These are phyloP conservation scores for Hypselothyrea guttata DNA, from an alignment of 2,888 invertebrate genomes.

Conservation along the genomic window DNA sequence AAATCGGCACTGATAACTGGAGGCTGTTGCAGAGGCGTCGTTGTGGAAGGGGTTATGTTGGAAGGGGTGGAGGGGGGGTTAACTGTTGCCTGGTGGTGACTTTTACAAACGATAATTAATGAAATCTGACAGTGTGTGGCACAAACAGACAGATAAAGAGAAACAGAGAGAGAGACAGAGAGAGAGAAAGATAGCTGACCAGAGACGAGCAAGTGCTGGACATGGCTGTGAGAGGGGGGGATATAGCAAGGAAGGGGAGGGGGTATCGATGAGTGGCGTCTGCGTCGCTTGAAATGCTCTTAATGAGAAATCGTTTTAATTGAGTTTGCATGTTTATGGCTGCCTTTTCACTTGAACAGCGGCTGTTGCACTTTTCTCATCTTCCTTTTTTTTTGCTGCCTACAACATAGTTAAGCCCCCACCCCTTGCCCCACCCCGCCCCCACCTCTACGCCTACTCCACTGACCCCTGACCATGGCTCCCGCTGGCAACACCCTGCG, in stretches of 20 bases:
- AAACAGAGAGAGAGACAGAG: neutral
- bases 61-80: neutral
- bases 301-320: slow-evolving; percentile 78
- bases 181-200: neutral
- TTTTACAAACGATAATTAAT: slow-evolving; percentile 76
- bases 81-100: slow-evolving; percentile 61
- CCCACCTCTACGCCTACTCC: neutral
- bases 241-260: neutral
- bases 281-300: slow-evolving; percentile 57
- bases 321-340: slow-evolving; percentile 79
- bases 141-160: neutral
- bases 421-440: neutral
- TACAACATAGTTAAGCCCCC: neutral
- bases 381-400: neutral
- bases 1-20: too few species aligned
- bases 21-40: slow-evolving; percentile 2
- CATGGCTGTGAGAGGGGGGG: neutral
- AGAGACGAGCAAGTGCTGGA: neutral
- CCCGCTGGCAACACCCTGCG: neutral
- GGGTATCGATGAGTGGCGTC: slow-evolving; percentile 62
- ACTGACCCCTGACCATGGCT: neutral
- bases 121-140: slow-evolving; percentile 70
- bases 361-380: slow-evolving; percentile 43
- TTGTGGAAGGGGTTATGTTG: neutral
- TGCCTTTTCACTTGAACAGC: slow-evolving; percentile 52